Evolutionary conservation across 2,797 vertebrate species (phyloP).

Genomic region (Chelmon rostratus): DNA sequence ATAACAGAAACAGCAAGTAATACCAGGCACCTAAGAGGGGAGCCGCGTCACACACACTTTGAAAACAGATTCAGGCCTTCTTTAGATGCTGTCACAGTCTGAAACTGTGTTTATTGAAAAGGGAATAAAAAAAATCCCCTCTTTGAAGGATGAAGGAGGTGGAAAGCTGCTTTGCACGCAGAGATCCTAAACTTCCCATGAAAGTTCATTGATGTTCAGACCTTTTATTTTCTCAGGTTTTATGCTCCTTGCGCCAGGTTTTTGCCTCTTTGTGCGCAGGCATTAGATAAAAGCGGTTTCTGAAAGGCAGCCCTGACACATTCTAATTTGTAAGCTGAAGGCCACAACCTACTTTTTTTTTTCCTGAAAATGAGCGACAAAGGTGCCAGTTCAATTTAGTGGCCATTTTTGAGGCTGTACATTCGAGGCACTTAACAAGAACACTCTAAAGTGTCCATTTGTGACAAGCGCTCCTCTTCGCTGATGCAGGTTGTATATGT

Average conservation of each 20-base stretch:
- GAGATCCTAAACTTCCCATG: constrained; percentile 55
- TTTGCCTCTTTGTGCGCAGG: constrained; percentile 56
- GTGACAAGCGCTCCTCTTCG: neutral
- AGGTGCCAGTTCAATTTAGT: constrained; percentile 38
- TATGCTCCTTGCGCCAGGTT: constrained; percentile 50
- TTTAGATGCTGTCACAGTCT: constrained; percentile 63
- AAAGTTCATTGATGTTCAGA: constrained; percentile 60
- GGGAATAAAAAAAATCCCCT: constrained; percentile 14
- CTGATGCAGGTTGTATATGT: constrained; percentile 26
- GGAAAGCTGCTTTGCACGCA: constrained; percentile 71
- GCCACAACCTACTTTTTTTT: constrained; percentile 57
- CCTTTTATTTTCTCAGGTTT: constrained; percentile 60
- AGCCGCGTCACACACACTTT: constrained; percentile 38
- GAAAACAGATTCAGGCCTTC: constrained; percentile 41
- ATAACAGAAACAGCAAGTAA: constrained; percentile 36
- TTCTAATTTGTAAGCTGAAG: constrained; percentile 52
- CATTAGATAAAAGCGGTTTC: constrained; percentile 50
- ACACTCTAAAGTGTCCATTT: constrained; percentile 48
- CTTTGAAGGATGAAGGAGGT: constrained; percentile 66
- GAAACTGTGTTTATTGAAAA: constrained; percentile 59
- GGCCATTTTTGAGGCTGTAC: constrained; percentile 27
- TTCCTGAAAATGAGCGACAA: constrained; percentile 18
- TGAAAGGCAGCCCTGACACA: constrained; percentile 42
- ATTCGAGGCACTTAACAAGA: constrained; percentile 37
- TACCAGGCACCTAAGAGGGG: constrained; percentile 23